These are phyloP conservation scores for Phasianus colchicus DNA, from an alignment of 2,113 vertebrate genomes.

Conservation along the genomic window DNA sequence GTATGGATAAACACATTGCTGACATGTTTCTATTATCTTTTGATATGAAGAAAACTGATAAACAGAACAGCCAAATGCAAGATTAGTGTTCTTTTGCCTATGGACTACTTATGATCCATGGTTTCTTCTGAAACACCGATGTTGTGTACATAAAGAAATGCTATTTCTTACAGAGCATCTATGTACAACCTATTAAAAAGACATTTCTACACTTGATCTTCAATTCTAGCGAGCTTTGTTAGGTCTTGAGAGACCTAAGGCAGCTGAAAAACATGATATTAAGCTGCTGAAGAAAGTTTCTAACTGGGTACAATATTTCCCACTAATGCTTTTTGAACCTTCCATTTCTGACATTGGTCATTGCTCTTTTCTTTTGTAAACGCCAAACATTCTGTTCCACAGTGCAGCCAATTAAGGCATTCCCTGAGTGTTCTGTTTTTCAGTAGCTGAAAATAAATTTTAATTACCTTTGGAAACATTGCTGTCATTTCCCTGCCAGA, in stretches of 20 bases:
- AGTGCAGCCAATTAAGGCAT: not conserved
- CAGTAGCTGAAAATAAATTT: conserved; percentile 16
- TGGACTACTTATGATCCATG: not conserved
- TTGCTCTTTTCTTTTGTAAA: not conserved
- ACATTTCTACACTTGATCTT: accelerated
- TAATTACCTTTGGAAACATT: not conserved
- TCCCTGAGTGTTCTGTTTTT: not conserved
- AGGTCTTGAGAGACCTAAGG: not conserved
- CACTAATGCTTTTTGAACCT: not conserved
- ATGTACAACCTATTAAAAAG: accelerated
- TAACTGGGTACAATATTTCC: accelerated
- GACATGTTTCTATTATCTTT: not conserved
- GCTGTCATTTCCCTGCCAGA: not conserved
- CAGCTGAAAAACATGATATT: not conserved
- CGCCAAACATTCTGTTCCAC: not conserved
- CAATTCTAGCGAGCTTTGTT: not conserved
- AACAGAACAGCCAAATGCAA: not conserved
- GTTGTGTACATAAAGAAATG: not conserved
- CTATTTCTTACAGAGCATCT: not conserved
- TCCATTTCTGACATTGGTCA: accelerated
- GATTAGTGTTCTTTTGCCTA: not conserved
- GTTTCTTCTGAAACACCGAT: accelerated
- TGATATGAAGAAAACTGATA: not conserved
- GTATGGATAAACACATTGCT: accelerated
- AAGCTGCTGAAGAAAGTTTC: not conserved